These are phyloP conservation scores for Falcaria lacertinaria DNA, from an alignment of 2,888 invertebrate species.

Conservation along the genomic window DNA sequence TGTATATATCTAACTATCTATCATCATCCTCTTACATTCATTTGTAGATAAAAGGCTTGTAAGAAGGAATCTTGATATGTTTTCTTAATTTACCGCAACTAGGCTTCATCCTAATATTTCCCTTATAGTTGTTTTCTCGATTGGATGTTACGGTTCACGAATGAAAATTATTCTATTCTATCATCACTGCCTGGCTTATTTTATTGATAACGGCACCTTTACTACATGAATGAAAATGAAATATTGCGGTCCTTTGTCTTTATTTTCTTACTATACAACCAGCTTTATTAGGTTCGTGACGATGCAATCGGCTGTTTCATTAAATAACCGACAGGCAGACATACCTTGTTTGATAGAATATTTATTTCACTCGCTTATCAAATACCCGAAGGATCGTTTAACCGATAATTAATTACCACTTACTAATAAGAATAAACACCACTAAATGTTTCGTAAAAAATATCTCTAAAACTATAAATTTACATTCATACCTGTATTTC, in stretches of 20 bases:
- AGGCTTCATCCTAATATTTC: too few species aligned
- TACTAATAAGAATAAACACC: too few species aligned
- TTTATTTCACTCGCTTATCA: slow-evolving; percentile 1
- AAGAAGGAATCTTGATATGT: too few species aligned
- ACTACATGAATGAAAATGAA: slow-evolving; percentile 34
- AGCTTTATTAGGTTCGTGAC: slow-evolving; percentile 38
- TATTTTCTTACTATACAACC: slow-evolving; percentile 24
- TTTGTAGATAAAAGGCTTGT: too few species aligned
- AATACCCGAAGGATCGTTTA: not conserved
- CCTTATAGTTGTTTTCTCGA: too few species aligned
- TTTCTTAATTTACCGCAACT: too few species aligned
- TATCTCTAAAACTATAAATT: too few species aligned
- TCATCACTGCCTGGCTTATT: slow-evolving; percentile 15
- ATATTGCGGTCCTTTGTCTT: slow-evolving; percentile 25
- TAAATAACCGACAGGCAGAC: slow-evolving; percentile 16
- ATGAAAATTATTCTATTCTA: not conserved
- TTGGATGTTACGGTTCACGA: not conserved
- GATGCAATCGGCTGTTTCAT: slow-evolving; percentile 31
- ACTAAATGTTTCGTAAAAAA: too few species aligned
- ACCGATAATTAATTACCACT: not conserved
- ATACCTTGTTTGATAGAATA: slow-evolving; percentile 7
- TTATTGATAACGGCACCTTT: slow-evolving; percentile 48
- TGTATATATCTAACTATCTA: too few species aligned
- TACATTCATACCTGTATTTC: too few species aligned
- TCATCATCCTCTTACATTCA: too few species aligned